A percentile compares a stretch with the other conserved stretches of the same genome.
Evolutionary conservation across 2,113 vertebrate genomes (phyloP).

Genomic region (Prietella phreatophila): DNA sequence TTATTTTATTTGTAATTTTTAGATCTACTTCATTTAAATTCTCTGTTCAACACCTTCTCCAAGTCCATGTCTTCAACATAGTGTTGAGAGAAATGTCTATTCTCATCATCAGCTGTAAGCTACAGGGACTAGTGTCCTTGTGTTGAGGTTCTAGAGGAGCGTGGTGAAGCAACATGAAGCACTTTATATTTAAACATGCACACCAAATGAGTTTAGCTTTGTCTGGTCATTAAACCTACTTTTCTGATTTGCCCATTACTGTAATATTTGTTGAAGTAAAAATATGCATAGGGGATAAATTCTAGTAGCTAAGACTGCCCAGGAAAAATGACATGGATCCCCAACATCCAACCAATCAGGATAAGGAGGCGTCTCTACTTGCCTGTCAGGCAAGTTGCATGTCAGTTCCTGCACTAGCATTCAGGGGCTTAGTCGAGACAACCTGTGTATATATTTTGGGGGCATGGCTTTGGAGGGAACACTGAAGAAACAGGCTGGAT

Average conservation of each 20-base stretch:
- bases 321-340: neutral
- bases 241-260: neutral
- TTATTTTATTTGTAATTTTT: neutral
- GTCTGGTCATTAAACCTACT: neutral
- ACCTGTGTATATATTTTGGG: neutral
- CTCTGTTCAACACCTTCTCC: conserved; percentile 3
- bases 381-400: neutral
- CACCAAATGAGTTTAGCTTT: neutral
- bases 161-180: neutral
- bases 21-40: neutral
- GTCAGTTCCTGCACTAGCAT: neutral
- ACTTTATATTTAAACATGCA: neutral
- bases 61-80: conserved; percentile 34
- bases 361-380: neutral
- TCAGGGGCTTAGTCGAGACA: neutral
- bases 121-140: too few species aligned
- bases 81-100: neutral
- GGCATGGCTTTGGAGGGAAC: neutral
- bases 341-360: neutral
- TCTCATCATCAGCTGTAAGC: neutral
- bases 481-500: neutral
- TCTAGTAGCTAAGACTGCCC: neutral
- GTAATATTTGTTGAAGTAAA: neutral
- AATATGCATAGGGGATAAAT: neutral
- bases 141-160: neutral